Base-by-base conservation (phyloP, 2,888 invertebrate species). In the Pandemis heparana region DNA sequence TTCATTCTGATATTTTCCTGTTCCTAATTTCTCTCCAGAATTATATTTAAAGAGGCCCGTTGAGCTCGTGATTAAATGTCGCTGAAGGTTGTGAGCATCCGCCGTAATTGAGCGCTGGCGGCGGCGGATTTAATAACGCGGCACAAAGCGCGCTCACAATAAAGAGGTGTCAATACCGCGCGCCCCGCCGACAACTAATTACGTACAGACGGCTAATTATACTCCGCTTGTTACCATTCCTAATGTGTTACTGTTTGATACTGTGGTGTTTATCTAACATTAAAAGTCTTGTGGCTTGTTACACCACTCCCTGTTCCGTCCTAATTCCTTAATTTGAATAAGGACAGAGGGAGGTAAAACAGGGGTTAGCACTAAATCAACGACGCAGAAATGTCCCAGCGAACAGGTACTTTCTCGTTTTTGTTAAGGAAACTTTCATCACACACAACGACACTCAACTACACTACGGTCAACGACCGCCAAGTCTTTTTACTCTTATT, bases 1-100 rank as follows among this genome's bases (percentile, higher is more conserved):
- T 66, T 60, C 56, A 68, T 69, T 69, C 68, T 64, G 72, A 72
- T 72, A 73, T 73, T 73, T 73, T 68, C 68, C 72, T 68, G 18
- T 39, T 62, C 62, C 62, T 72, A 67, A 72, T 73, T 53, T 62
- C 60, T 61, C 51, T 72, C 43, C 12, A 9, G 43, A 67, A 43
- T 43, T 46, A 62, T 68, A 63, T 73, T 63, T 73, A 72, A 73
- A 68, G 56, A 68, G 68, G 53, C 56, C 56, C 60, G 66, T 66
- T 71, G 61, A 61, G 67, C 32, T 18, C 63, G 63, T 59, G 72
- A 72, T 64, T 67, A 60, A 67, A 72, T 65, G 71, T 62, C 53
- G 65, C 65, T 64, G 60, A 60, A 65, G 71, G 60, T 60, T 60
- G 18, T 60, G 71, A 66, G 16, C 69, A 32, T 48, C 43, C 65